Evolutionary conservation across 1,140 invertebrate genomes (phyloP), one percentile per base, ranked within the genome.

Genomic region (Lysiphlebus fabarum): DNA sequence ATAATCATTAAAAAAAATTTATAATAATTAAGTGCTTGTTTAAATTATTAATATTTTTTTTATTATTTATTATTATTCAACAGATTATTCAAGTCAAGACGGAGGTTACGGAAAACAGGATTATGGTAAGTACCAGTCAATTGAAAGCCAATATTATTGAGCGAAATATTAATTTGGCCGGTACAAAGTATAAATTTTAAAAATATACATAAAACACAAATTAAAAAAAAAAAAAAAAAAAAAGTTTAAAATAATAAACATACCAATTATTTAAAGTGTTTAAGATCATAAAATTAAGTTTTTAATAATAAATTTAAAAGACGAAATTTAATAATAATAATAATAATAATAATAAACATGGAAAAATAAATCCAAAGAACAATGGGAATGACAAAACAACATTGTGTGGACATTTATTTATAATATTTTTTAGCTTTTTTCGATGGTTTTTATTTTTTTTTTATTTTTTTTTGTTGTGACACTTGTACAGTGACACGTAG

Each of bases 121-220:
- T 62, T 78, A 79, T 65, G 77, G 77, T 78, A 74, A 78, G 77
- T 79, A 77, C 72, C 66, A 65, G 56, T 67, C 59, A 53, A 44
- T 57, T 44, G 58, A 60, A 45, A 63, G 53, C 40, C 58, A 63
- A 60, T 60, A 60, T 43, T 63, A 63, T 60, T 63, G 45, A 63
- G 44, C 47, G 53, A 61, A 14, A 54, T n/a, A 6, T 26, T 26
- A 48, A 11, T 57, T 48, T 34, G n/a, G n/a, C 36, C 49, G 49
- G 34, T 38, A 51, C 34, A 51, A 60, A 43, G 41, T 37, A 49
- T 60, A 44, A 50, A 57, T 47, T 47, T 48, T 9, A 11, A 54
- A 50, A 12, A 45, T 17, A 49, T 50, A 56, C 40, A 38, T 51
- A 57, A 57, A 63, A 26, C 34, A 56, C 14, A n/a, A 40, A 37